These are phyloP conservation scores for Lepidonotus clava DNA, from an alignment of 2,888 invertebrate genomes.

Conservation along the genomic window DNA sequence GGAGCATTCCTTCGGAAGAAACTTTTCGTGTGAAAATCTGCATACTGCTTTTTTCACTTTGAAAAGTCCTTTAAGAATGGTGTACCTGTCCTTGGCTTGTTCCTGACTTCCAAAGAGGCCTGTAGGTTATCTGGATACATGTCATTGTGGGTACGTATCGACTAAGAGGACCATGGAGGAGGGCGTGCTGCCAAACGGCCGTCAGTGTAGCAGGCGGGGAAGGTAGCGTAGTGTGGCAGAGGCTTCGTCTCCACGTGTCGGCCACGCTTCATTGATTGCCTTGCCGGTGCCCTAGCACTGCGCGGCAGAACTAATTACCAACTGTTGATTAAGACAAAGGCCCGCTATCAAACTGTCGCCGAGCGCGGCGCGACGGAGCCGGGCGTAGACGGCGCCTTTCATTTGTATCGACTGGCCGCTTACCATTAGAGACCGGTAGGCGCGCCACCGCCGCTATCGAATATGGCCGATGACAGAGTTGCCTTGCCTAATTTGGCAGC, in stretches of 20 bases:
- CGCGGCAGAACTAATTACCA: slow-evolving; percentile 28
- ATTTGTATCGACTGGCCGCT: slow-evolving; percentile 11
- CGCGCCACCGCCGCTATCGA: not conserved
- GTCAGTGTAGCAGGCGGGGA: not conserved
- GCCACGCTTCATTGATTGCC: slow-evolving; percentile 21
- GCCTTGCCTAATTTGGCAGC: slow-evolving; percentile 25
- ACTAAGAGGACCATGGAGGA: too few species aligned
- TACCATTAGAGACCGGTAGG: not conserved
- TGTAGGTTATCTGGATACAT: too few species aligned
- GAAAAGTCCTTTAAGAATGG: too few species aligned
- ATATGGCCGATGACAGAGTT: slow-evolving; percentile 20
- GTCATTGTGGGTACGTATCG: too few species aligned
- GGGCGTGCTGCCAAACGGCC: not conserved
- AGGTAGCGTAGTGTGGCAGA: not conserved
- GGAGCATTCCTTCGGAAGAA: too few species aligned
- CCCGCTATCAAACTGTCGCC: not conserved
- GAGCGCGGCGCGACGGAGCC: not conserved
- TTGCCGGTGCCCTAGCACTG: not conserved
- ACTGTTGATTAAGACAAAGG: slow-evolving; percentile 44
- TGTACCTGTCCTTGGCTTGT: too few species aligned
- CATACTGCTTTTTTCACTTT: too few species aligned
- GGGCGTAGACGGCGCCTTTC: not conserved
- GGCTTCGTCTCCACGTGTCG: not conserved
- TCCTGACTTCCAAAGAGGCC: too few species aligned
- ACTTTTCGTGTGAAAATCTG: too few species aligned